Base-by-base conservation (phyloP, 2,888 invertebrate species). In the Nineta flava region DNA sequence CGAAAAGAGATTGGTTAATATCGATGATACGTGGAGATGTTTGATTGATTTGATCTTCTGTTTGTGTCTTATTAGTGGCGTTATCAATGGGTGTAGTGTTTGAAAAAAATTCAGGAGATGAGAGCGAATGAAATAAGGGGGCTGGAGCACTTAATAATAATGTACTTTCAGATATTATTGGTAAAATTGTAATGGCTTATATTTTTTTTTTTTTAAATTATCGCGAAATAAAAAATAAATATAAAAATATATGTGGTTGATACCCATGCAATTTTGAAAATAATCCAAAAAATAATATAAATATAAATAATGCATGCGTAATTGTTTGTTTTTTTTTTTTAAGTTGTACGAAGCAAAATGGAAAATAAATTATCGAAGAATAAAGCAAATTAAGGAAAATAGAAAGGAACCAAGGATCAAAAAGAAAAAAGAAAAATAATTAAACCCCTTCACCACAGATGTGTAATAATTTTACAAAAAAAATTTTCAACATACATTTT, bases 321-420 rank as follows among this genome's bases (percentile, higher is more conserved):
- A 26, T 26, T 26, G 3, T 26, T 26, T 26, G 3, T 26, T 26
- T 26, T 26, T 19, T 19, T 2, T 19, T 26, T 26, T 26, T 6
- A 5, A 26, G 26, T 5, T 26, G 4, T 26, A 26, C 26, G 26
- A 26, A 26, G 26, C 26, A 26, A 26, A 26, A 26, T 26, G 26
- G 7, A 26, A 52, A 56, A 50, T 53, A 52, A 56, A 50, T 53
- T 49, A 55, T 49, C 53, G 50, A 42, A 56, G 52, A 49, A 44
- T 50, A 40, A 48, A 46, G 49, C 44, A 48, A 47, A 52, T 53
- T 49, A 31, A 31, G 43, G 52, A 49, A 46, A 49, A 32, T 44
- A 52, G 55, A 52, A 47, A 54, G 45, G 54, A 51, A 50, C 7
- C 56, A 58, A 58, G 55, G 57, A 56, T 61, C 57, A 62, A 58